These are phyloP conservation scores for Onychomys arenicola DNA, from an alignment of 2,797 vertebrate genomes.

Conservation along the genomic window DNA sequence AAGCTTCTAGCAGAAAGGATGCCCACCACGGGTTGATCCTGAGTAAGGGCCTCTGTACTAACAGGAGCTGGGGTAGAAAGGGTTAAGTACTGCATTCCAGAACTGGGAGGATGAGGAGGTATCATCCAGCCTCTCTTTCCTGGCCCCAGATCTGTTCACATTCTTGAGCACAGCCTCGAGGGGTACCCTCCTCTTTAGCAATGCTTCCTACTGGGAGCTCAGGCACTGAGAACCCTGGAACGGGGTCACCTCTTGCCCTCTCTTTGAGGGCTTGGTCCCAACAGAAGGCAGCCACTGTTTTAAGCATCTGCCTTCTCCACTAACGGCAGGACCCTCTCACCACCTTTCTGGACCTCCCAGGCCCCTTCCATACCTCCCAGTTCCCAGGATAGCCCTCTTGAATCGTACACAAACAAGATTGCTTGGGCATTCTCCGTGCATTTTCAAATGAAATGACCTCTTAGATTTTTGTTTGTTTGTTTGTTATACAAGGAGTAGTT, in stretches of 20 bases:
- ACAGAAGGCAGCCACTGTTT: not conserved
- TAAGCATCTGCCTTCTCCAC: not conserved
- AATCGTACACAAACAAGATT: not conserved
- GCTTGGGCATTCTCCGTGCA: not conserved
- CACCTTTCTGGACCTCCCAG: not conserved
- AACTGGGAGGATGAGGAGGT: accelerated
- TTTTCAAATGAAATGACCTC: not conserved
- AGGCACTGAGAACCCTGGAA: not conserved
- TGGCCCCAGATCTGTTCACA: not conserved
- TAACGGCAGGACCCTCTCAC: not conserved
- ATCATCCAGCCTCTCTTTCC: not conserved
- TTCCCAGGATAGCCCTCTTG: not conserved
- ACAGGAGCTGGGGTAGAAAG: not conserved
- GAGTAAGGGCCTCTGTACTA: not conserved
- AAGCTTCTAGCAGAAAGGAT: not conserved
- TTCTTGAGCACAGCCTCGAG: not conserved
- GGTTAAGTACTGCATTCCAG: not conserved
- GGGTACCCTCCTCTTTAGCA: not conserved
- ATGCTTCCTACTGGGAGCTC: not conserved
- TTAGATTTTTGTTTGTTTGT: not conserved
- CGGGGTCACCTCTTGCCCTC: not conserved
- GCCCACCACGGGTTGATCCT: not conserved
- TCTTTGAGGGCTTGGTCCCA: not conserved
- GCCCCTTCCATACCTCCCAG: not conserved
- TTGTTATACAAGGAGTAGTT: not conserved